Evolutionary conservation across 2,888 invertebrate genomes (phyloP).

Genomic region (Nomada fabriciana): DNA sequence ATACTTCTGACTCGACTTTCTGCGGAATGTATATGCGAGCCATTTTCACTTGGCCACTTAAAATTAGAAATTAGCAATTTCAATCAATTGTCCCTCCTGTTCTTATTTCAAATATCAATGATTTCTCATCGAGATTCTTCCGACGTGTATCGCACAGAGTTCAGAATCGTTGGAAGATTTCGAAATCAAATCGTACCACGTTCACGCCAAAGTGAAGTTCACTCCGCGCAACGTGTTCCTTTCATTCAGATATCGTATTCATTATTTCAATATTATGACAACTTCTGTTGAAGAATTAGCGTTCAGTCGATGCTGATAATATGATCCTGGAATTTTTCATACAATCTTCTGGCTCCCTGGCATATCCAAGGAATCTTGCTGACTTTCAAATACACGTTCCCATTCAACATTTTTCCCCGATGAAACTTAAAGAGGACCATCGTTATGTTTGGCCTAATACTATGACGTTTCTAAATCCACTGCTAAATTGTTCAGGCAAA

Average conservation of each 20-base stretch:
- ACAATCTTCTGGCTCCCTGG: no score
- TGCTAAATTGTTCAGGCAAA: background rate
- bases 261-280: no score
- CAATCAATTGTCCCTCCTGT: no score
- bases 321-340: no score
- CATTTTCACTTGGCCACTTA: no score
- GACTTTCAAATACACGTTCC: background rate
- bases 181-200: background rate
- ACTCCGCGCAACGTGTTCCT: background rate
- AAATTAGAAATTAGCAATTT: no score
- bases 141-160: background rate
- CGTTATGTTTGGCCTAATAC: background rate
- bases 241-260: background rate
- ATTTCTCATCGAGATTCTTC: no score
- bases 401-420: background rate
- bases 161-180: conserved; percentile 10
- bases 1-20: background rate
- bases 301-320: no score
- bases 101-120: no score
- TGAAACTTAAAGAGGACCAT: background rate
- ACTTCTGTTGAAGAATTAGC: background rate
- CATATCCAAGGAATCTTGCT: no score
- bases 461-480: conserved; percentile 11
- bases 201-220: background rate
- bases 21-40: no score